Evolutionary conservation across 2,797 vertebrate species (phyloP).

Genomic region (Babyrousa celebensis): DNA sequence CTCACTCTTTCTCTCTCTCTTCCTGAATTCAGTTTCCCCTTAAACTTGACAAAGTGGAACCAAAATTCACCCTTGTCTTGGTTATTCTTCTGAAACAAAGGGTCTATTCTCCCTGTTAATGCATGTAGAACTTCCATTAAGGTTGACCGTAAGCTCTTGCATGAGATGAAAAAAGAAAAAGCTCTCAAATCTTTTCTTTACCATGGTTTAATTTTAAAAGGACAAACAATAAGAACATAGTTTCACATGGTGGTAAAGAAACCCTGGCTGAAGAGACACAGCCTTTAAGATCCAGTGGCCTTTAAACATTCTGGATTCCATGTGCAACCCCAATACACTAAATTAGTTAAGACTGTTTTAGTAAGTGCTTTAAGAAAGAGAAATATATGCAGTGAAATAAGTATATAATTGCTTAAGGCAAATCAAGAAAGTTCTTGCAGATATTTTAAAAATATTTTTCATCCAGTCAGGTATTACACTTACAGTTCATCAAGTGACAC

Average conservation of each 20-base stretch:
- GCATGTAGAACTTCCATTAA: conserved; percentile 26
- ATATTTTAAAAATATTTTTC: neutral
- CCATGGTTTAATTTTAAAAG: conserved; percentile 82
- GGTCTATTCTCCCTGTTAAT: conserved; percentile 73
- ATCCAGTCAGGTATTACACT: neutral
- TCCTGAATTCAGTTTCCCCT: conserved; percentile 76
- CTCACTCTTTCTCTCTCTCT: neutral
- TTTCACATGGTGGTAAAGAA: conserved; percentile 73
- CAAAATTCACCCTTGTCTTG: conserved; percentile 77
- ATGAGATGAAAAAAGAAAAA: conserved; percentile 78
- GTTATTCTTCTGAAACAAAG: conserved; percentile 80
- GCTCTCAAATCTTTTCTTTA: conserved; percentile 81
- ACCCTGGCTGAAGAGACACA: conserved; percentile 10
- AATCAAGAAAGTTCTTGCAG: conserved; percentile 62
- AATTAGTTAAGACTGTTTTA: neutral
- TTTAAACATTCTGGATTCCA: conserved; percentile 69
- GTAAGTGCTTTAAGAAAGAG: conserved; percentile 48
- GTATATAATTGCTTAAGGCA: neutral
- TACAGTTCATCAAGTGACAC: neutral
- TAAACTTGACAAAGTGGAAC: conserved; percentile 86
- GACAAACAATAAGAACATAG: conserved; percentile 66
- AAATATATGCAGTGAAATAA: conserved; percentile 33
- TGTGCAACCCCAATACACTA: conserved; percentile 12
- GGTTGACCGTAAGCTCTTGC: conserved; percentile 73
- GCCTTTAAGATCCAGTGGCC: conserved; percentile 42